phyloP scores from a whole-genome alignment of 2,888 invertebrate species.

The Zygothrica quintamaculata region DNA sequence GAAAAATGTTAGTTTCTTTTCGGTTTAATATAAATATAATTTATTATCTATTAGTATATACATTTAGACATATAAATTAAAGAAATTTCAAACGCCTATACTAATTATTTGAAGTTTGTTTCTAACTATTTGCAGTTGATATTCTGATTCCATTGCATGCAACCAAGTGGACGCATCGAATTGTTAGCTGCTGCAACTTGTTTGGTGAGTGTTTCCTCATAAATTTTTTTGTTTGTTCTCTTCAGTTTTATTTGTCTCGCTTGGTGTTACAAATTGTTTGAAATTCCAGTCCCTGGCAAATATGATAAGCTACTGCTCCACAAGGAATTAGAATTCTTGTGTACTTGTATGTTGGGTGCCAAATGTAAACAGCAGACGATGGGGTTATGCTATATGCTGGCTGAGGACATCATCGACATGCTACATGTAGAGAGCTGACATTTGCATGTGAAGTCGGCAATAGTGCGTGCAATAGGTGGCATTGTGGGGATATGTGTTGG shows the following conservation, averaged over 20 bases:
- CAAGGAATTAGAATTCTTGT: slow-evolving; percentile 54
- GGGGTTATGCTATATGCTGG: slow-evolving; percentile 46
- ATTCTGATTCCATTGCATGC: slow-evolving; percentile 34
- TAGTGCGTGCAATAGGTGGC: slow-evolving; percentile 33
- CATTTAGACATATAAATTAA: no score
- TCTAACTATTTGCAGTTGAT: slow-evolving; percentile 65
- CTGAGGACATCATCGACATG: slow-evolving; percentile 68
- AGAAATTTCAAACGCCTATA: no score
- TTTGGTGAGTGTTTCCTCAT: slow-evolving; percentile 65
- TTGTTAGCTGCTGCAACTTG: slow-evolving; percentile 26
- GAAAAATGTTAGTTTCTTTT: no score
- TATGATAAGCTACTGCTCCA: slow-evolving; percentile 20
- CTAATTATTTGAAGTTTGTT: slow-evolving; percentile 53
- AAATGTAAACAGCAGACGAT: slow-evolving; percentile 19
- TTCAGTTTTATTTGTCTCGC: slow-evolving; percentile 51
- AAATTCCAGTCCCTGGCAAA: slow-evolving; percentile 33
- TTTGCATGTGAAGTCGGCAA: slow-evolving; percentile 65
- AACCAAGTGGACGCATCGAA: slow-evolving; percentile 15
- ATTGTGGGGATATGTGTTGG: neutral
- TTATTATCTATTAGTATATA: no score
- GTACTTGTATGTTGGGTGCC: slow-evolving; percentile 23
- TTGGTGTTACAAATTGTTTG: slow-evolving; percentile 51
- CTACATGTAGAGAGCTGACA: slow-evolving; percentile 50
- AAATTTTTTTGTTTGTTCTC: slow-evolving; percentile 52
- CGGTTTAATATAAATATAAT: no score